phyloP scores from a whole-genome alignment of 1,140 invertebrate species.

The Pectinophora gossypiella region DNA sequence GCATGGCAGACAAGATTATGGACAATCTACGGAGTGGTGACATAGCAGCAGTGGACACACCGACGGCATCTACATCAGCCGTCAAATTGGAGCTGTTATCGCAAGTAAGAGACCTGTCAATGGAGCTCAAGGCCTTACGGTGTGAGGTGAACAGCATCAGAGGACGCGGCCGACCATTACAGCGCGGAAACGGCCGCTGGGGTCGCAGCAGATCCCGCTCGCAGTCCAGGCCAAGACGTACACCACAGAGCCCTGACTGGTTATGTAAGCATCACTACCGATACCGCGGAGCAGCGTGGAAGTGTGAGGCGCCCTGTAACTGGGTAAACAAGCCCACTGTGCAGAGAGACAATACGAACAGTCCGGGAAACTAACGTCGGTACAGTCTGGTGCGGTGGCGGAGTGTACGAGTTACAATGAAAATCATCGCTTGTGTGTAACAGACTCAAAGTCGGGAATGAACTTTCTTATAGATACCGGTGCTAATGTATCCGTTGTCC shows the following conservation, averaged over 20 bases:
- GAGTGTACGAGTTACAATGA: neutral
- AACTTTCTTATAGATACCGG: conserved; percentile 1
- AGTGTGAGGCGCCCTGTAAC: neutral
- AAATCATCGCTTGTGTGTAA: neutral
- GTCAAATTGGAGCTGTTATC: neutral
- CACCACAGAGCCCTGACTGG: neutral
- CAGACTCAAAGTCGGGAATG: neutral
- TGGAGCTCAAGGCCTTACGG: no score
- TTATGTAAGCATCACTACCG: neutral
- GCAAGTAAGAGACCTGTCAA: no score
- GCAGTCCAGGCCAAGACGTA: neutral
- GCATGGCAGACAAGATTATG: neutral
- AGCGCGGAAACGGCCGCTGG: no score
- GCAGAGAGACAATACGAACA: no score
- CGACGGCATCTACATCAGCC: neutral
- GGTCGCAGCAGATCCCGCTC: neutral
- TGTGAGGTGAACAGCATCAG: neutral
- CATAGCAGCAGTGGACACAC: neutral
- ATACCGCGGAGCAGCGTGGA: neutral
- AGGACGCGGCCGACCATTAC: neutral
- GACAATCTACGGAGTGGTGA: neutral
- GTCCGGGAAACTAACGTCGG: neutral
- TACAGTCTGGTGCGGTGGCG: neutral
- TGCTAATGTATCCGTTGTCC: conserved; percentile 2
- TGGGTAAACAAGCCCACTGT: neutral